phyloP scores from a whole-genome alignment of 2,113 vertebrate genomes.

The Puffinus mauretanicus region DNA sequence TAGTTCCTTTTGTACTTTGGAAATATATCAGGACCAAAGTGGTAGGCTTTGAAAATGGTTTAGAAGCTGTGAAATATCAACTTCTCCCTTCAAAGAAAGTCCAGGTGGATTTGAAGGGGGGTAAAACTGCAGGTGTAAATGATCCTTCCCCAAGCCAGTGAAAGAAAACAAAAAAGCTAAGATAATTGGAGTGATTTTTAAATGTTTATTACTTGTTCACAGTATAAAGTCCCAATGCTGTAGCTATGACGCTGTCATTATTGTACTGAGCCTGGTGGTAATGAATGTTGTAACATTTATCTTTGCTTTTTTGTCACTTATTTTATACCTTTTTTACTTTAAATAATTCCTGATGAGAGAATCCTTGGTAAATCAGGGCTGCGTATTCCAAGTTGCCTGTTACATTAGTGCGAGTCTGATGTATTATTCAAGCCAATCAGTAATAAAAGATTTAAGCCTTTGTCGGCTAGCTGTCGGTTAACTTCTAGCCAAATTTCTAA shows the following conservation, averaged over 20 bases:
- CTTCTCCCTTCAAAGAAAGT: neutral
- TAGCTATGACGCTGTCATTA: neutral
- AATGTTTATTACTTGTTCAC: neutral
- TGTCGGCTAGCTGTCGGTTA: neutral
- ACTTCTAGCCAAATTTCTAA: slow-evolving; percentile 2
- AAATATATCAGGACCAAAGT: neutral
- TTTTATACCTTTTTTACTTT: slow-evolving; percentile 29
- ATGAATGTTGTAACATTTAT: slow-evolving; percentile 35
- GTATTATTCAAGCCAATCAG: slow-evolving; percentile 60
- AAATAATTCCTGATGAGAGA: slow-evolving; percentile 17
- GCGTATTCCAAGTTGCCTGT: neutral
- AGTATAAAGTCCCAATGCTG: neutral
- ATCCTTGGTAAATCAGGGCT: slow-evolving; percentile 20
- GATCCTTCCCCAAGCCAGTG: neutral
- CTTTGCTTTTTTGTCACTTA: neutral
- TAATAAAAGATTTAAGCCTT: slow-evolving; percentile 62
- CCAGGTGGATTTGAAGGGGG: neutral
- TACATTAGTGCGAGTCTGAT: slow-evolving; percentile 30
- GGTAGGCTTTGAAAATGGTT: neutral
- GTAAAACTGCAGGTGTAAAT: neutral
- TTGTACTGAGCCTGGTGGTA: neutral
- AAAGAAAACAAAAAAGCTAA: neutral
- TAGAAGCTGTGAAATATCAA: neutral
- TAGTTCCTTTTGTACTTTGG: neutral
- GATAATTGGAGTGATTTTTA: neutral